Evolutionary conservation across 92 coral and sea anemone genomes (phyloP).

Genomic region (Zoanthus sansibaricus): DNA sequence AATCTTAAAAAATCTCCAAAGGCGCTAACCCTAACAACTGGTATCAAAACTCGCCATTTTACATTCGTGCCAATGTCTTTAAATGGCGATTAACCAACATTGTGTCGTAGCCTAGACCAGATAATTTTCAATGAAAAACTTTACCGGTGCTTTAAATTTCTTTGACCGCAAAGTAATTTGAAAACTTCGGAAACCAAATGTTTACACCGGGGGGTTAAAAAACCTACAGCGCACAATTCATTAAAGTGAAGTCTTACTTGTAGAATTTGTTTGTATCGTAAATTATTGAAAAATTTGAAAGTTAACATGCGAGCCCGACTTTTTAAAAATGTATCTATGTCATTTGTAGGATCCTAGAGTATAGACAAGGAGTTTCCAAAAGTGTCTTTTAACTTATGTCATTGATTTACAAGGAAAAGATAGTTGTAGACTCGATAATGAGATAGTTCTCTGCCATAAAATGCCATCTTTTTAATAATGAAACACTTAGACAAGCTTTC

Average conservation of each 20-base stretch:
- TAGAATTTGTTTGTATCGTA: constrained; percentile 38
- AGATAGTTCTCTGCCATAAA: constrained; percentile 82
- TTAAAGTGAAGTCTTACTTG: constrained; percentile 10
- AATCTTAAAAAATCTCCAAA: not conserved
- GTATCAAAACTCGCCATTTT: constrained; percentile 4
- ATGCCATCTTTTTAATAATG: constrained; percentile 88
- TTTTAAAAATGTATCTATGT: not conserved
- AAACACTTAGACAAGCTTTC: constrained; percentile 61
- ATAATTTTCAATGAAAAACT: constrained; percentile 8
- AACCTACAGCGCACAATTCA: constrained; percentile 42
- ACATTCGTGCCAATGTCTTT: not conserved
- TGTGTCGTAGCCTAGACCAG: not conserved
- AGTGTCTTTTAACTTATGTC: constrained; percentile 4
- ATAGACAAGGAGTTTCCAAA: not conserved
- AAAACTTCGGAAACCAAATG: constrained; percentile 21
- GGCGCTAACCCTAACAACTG: not conserved
- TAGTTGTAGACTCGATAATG: constrained; percentile 25
- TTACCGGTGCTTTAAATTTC: constrained; percentile 8
- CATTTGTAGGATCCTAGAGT: not conserved
- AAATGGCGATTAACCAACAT: not conserved
- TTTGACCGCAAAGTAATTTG: constrained; percentile 34
- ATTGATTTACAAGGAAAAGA: constrained; percentile 1
- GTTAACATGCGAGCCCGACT: not conserved
- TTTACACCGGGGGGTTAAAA: constrained; percentile 27
- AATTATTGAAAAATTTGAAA: constrained; percentile 43